Conservation (phyloP, 2,113 vertebrate species). For the Serilophus lunatus region DNA sequence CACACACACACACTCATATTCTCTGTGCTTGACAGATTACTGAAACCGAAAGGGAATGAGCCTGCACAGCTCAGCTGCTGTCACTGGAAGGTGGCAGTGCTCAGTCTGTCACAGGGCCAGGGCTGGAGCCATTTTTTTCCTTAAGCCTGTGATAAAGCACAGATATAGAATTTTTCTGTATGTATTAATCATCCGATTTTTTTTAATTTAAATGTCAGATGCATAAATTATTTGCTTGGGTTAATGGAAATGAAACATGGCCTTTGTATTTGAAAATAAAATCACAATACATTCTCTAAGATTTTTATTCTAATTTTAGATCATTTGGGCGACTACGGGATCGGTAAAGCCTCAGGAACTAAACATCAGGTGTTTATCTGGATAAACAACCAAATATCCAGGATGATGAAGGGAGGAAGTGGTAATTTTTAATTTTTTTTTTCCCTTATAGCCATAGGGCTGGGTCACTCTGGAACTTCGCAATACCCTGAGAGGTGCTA, state of each 20-base stretch:
- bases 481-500: not conserved
- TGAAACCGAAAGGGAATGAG: not conserved
- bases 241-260: not conserved
- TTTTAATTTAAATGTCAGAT: not conserved
- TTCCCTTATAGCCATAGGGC: not conserved
- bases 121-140: not conserved
- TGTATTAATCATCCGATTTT: not conserved
- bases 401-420: not conserved
- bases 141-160: not conserved
- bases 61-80: not conserved
- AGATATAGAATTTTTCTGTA: not conserved
- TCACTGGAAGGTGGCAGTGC: constrained; percentile 18
- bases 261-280: not conserved
- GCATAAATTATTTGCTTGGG: not conserved
- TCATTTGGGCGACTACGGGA: not conserved
- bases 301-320: not conserved
- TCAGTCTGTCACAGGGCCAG: not conserved
- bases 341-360: not conserved
- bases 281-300: not conserved
- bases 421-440: not conserved
- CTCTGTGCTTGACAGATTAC: not conserved
- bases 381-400: no score
- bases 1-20: not conserved
- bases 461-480: not conserved
- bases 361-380: not conserved